Percentiles rank a stretch among this genome's conserved stretches.
phyloP scores from a whole-genome alignment of 2,797 vertebrate species.

The Potorous gilbertii region DNA sequence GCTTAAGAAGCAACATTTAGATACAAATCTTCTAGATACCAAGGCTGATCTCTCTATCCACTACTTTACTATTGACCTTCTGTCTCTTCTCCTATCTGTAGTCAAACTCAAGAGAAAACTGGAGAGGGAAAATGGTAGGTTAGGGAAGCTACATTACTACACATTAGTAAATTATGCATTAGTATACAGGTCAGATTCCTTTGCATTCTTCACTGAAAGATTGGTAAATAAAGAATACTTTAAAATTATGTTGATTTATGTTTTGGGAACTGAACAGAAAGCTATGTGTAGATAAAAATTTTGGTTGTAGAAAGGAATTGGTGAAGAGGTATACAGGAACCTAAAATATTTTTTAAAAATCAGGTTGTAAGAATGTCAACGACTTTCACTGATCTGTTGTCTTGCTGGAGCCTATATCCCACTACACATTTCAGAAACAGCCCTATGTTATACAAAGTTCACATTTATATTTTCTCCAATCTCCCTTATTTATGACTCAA shows the following conservation, averaged over 20 bases:
- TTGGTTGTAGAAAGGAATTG: not conserved
- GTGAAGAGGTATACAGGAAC: not conserved
- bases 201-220: not conserved
- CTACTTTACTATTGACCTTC: not conserved
- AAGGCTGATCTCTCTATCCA: not conserved
- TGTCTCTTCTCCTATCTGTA: not conserved
- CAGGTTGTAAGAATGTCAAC: not conserved
- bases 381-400: not conserved
- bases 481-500: not conserved
- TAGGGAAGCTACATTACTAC: not conserved
- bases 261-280: not conserved
- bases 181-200: not conserved
- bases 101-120: not conserved
- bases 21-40: not conserved
- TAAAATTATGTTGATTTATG: not conserved
- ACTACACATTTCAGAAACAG: not conserved
- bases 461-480: not conserved
- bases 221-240: not conserved
- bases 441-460: not conserved
- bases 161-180: not conserved
- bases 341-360: not conserved
- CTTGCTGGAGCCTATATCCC: not conserved
- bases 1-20: not conserved
- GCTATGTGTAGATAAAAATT: not conserved
- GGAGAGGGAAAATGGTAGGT: not conserved